phyloP scores from a whole-genome alignment of 1,140 invertebrate genomes.

The Lasioglossum baleicum region DNA sequence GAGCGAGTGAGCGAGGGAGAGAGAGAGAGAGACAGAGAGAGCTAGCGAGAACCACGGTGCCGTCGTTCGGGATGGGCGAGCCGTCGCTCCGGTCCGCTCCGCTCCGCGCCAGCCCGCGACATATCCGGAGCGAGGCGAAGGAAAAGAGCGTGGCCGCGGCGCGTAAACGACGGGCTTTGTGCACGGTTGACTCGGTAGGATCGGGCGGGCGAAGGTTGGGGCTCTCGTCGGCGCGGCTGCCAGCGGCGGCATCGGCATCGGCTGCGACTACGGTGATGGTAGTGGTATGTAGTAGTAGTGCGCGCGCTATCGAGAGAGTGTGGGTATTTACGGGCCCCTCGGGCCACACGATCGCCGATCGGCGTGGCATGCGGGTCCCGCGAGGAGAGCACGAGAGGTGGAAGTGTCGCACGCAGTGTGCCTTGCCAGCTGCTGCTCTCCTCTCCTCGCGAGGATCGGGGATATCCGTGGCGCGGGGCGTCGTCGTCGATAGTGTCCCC shows the following conservation, averaged over 20 bases:
- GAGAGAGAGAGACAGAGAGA: no score
- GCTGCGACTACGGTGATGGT: neutral
- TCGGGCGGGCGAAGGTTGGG: slow-evolving; percentile 18
- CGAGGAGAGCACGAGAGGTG: slow-evolving; percentile 65
- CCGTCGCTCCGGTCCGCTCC: slow-evolving; percentile 13
- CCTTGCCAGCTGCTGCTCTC: slow-evolving; percentile 70
- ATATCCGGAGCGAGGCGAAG: slow-evolving; percentile 49
- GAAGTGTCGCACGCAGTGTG: slow-evolving; percentile 70
- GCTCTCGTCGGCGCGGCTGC: no score
- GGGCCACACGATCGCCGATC: slow-evolving; percentile 68
- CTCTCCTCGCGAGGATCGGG: slow-evolving; percentile 55
- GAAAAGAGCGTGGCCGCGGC: slow-evolving; percentile 26
- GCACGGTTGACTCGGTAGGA: slow-evolving; percentile 13
- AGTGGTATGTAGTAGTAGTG: neutral
- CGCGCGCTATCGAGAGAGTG: slow-evolving; percentile 23
- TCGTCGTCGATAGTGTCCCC: slow-evolving; percentile 41
- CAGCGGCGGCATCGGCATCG: no score
- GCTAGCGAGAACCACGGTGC: neutral
- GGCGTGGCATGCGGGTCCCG: slow-evolving; percentile 74
- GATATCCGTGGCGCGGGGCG: slow-evolving; percentile 42
- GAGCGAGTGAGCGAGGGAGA: no score
- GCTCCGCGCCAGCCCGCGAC: slow-evolving; percentile 30
- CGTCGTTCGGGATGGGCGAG: slow-evolving; percentile 37
- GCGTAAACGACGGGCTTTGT: slow-evolving; percentile 1
- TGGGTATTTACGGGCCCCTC: slow-evolving; percentile 49